phyloP scores from a whole-genome alignment of 2,113 vertebrate species.

The Menura novaehollandiae region DNA sequence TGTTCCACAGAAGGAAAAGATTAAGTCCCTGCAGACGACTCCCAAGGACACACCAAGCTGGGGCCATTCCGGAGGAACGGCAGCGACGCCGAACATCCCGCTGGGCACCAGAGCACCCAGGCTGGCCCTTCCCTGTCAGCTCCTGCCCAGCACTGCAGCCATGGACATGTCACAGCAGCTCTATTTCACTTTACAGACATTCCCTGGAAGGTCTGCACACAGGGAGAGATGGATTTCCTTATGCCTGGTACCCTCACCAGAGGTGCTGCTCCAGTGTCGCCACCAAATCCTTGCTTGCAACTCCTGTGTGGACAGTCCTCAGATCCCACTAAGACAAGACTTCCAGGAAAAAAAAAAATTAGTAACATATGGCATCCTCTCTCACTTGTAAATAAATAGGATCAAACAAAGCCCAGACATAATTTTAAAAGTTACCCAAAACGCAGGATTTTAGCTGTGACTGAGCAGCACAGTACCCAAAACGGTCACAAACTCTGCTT shows the following conservation, averaged over 20 bases:
- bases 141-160: neutral
- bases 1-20: neutral
- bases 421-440: neutral
- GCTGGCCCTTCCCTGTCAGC: neutral
- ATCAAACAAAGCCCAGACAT: neutral
- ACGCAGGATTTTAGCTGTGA: neutral
- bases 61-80: neutral
- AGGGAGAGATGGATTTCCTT: neutral
- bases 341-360: neutral
- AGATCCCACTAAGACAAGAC: neutral
- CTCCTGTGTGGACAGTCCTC: neutral
- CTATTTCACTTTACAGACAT: neutral
- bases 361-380: neutral
- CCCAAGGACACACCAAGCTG: accelerated
- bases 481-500: neutral
- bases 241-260: neutral
- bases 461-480: neutral
- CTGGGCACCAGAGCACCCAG: accelerated
- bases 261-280: neutral
- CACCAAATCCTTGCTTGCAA: neutral
- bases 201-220: neutral
- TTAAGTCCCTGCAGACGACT: neutral
- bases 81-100: neutral
- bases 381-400: neutral
- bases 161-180: accelerated